phyloP scores from a whole-genome alignment of 2,797 vertebrate species.

The Aythya fuligula region DNA sequence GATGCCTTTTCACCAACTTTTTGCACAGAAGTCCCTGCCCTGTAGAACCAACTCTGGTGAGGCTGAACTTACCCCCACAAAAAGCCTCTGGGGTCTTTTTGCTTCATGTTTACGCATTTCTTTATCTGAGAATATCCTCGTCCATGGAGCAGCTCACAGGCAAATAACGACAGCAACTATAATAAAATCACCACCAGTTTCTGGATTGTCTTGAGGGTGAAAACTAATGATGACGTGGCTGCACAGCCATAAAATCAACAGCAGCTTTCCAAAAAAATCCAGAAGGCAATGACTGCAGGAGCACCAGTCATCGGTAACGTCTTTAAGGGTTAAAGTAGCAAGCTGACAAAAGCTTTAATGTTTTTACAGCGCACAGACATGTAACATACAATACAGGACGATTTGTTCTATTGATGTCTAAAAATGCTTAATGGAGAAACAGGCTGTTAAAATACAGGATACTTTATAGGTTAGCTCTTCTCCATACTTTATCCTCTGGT shows the following conservation, averaged over 20 bases:
- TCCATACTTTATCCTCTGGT: conserved; percentile 53
- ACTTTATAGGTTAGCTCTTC: conserved; percentile 63
- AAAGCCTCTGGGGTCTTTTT: background rate
- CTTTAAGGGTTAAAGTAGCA: conserved; percentile 39
- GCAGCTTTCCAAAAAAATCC: background rate
- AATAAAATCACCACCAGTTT: background rate
- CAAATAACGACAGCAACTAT: background rate
- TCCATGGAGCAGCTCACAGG: background rate
- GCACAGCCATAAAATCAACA: background rate
- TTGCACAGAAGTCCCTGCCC: background rate
- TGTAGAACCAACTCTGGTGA: background rate
- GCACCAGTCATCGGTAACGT: fast-evolving
- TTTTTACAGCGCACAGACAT: conserved; percentile 53
- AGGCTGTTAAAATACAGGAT: conserved; percentile 71
- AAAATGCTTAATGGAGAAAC: conserved; percentile 70
- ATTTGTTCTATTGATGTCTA: conserved; percentile 60
- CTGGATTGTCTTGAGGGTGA: background rate
- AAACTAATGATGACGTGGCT: background rate
- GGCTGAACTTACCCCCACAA: background rate
- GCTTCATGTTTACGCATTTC: background rate
- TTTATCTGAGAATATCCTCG: background rate
- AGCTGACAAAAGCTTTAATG: conserved; percentile 51
- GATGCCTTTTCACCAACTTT: background rate
- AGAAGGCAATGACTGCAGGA: background rate
- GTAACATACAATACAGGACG: conserved; percentile 48